Evolutionary conservation across 2,888 invertebrate species (phyloP).

Genomic region (Tetropium fuscum): DNA sequence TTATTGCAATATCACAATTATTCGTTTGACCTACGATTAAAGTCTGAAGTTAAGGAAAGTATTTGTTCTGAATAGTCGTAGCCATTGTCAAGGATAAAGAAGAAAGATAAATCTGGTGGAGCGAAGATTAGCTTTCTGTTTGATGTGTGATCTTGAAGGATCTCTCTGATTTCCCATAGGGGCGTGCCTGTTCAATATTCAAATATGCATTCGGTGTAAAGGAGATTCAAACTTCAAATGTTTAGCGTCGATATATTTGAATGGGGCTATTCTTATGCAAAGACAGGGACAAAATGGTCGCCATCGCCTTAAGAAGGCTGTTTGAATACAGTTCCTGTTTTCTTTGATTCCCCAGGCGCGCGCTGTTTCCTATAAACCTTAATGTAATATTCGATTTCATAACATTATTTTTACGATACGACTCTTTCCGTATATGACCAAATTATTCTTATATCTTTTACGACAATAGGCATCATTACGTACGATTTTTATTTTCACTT

Average conservation of each 20-base stretch:
- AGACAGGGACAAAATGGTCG: constrained; percentile 59
- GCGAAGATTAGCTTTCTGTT: constrained; percentile 42
- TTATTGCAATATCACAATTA: too few relatives aligned
- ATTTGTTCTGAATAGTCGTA: too few relatives aligned
- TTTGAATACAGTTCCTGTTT: constrained; percentile 58
- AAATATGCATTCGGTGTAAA: constrained; percentile 55
- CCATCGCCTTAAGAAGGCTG: constrained; percentile 56
- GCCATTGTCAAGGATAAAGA: constrained; percentile 37
- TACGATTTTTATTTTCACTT: too few relatives aligned
- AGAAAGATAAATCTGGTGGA: constrained; percentile 39
- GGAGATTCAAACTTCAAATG: constrained; percentile 58
- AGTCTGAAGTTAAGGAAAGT: constrained; percentile 38
- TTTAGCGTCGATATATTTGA: constrained; percentile 59
- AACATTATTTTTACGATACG: constrained; percentile 30
- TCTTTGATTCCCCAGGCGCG: constrained; percentile 54
- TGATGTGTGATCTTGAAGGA: constrained; percentile 47
- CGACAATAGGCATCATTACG: constrained; percentile 1
- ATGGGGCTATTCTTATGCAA: constrained; percentile 62
- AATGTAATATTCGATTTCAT: constrained; percentile 53
- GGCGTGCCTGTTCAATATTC: constrained; percentile 55
- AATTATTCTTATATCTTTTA: constrained; percentile 22
- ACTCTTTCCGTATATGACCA: constrained; percentile 7
- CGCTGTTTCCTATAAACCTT: constrained; percentile 51
- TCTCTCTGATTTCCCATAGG: constrained; percentile 54
- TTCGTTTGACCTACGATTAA: too few relatives aligned